Base-by-base conservation (phyloP, 2,113 vertebrate species). In the Chiloscyllium plagiosum region DNA sequence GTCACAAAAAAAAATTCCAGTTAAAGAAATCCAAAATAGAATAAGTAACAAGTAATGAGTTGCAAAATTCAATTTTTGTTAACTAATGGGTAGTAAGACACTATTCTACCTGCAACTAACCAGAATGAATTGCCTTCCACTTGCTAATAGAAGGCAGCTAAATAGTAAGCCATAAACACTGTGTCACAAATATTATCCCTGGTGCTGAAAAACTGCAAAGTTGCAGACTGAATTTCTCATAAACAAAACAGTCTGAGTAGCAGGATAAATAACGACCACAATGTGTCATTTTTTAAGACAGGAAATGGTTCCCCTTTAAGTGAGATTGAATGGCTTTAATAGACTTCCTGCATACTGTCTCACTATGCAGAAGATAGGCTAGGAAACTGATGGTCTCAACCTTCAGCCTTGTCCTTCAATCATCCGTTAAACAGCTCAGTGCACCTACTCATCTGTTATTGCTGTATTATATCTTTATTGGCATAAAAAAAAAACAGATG, bases 261-360 rank as follows among this genome's bases (percentile, higher is more conserved):
- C 92, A 69, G 37, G 15, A 47, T 70, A 10, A 66, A 94, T 65
- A 37, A 66, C n/a, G 42, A 66, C 47, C 66, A 94, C 65, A 22
- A 69, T 69, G 47, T 94, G 69, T 69, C 66, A 69, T 13, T 93
- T 93, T 66, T 94, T 94, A 24, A 69, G 42, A 94, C 26, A 70
- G 92, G 92, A 47, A n/a, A 69, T 69, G 42, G 92, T 19, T 70
- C 42, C 69, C 68, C 50, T 33, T 52, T 70, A 94, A 70, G 68
- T 69, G 93, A 22, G 93, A 94, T 94, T 94, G 66, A 94, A 70
- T 94, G 47, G 66, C 65, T 70, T 70, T 94, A 70, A 94, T 29
- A 47, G 37, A 94, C 68, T 94, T 50, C 66, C 29, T 52, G 42
- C 94, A 72, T 72, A 47, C 65, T 29, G 94, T 52, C 68, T 70